Evolutionary conservation across 2,113 vertebrate genomes (phyloP), one percentile per base, ranked within the genome.

Genomic region (Cisticola juncidis): DNA sequence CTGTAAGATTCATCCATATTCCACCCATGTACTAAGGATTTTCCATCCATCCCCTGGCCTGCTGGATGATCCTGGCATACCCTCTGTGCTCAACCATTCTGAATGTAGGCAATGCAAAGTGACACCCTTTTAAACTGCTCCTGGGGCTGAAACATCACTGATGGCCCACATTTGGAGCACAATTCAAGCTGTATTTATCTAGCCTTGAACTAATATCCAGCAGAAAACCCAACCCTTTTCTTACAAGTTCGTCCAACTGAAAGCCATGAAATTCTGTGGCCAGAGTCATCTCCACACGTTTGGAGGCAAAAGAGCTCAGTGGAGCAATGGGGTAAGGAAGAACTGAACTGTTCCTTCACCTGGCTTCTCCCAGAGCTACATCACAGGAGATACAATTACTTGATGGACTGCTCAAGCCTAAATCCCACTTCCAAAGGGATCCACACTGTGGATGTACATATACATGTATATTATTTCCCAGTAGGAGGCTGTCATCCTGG

Each of bases 361-460:
- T 56, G 29, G 22, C 20, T 65, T 36, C 20, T 79, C 33, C 40
- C 51, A 86, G 61, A 61, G 4, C 14, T 51, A 2, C n/a, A 58
- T 45, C 28, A 45, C 25, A 65, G 53, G 20, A 74, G 9, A 22
- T 22, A 9, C 5, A 35, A 10, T 22, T 35, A 8, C n/a, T 36
- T 33, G 8, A 44, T 35, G 31, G 28, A 31, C 11, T 21, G 42
- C 14, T 17, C 16, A 57, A 42, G 24, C 35, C 23, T 16, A 18
- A 60, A 28, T 7, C 45, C 7, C 24, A 12, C 35, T 54, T 45
- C 74, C 24, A 66, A 58, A 60, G 22, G 12, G 15, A 61, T 66
- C 9, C 35, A 85, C 0, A 0, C 40, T 22, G 7, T 38, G 14
- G 11, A 2, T 5, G 3, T 5, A 9, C 19, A 5, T 8, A 10